Evolutionary conservation across 2,113 vertebrate species (phyloP).

Genomic region (Sardina pilchardus): DNA sequence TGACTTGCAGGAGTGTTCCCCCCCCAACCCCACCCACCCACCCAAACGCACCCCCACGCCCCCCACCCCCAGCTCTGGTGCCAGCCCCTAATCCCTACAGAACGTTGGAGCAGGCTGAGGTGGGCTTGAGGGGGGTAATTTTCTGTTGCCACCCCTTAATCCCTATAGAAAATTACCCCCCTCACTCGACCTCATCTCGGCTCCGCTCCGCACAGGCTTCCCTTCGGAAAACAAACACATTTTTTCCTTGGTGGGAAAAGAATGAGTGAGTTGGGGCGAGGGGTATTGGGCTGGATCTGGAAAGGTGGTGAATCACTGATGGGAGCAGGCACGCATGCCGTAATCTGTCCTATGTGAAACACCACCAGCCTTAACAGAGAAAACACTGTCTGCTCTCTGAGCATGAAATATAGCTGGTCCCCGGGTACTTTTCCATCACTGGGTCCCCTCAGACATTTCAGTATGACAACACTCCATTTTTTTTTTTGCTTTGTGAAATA

Average conservation of each 20-base stretch:
- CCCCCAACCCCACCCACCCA: constrained; percentile 12
- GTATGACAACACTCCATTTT: neutral
- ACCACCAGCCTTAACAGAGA: constrained; percentile 59
- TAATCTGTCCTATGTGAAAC: constrained; percentile 59
- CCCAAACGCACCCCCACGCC: no score
- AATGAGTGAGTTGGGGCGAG: constrained; percentile 3
- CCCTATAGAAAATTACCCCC: constrained; percentile 39
- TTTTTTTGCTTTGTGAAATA: neutral
- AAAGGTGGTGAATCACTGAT: constrained; percentile 33
- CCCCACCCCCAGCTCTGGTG: constrained; percentile 11
- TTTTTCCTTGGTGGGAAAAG: constrained; percentile 39
- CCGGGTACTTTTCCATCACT: constrained; percentile 48
- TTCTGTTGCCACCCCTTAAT: constrained; percentile 38
- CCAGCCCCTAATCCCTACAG: constrained; percentile 45
- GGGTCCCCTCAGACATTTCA: neutral
- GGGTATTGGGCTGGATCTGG: constrained; percentile 15
- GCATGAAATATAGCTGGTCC: neutral
- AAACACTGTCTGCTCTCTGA: constrained; percentile 65
- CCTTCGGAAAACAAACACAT: constrained; percentile 45
- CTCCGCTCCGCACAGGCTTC: constrained; percentile 25
- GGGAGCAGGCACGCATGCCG: constrained; percentile 48
- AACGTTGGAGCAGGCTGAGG: constrained; percentile 3
- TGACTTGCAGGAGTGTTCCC: neutral
- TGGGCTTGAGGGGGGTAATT: no score
- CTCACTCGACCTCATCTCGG: constrained; percentile 7